A percentile compares a stretch with the other conserved stretches of the same genome.
Conservation (phyloP, 2,113 vertebrate genomes). For the Cranoglanis bouderius region DNA sequence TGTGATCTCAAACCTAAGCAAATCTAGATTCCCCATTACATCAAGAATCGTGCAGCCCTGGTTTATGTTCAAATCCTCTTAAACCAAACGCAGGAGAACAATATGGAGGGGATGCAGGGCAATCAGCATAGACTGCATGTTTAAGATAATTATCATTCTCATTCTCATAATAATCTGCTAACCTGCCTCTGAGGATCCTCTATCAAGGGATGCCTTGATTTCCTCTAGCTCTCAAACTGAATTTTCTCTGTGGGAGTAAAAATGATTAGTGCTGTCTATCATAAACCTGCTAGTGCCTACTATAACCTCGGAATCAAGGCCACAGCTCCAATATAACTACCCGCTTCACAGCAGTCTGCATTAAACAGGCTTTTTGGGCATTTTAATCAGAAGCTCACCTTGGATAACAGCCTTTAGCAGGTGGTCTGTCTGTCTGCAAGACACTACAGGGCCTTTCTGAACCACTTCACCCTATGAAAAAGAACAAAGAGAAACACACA, state of each 20-base stretch:
- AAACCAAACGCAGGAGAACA: slow-evolving; percentile 16
- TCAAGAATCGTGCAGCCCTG: too few relatives aligned
- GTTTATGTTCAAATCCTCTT: slow-evolving; percentile 30
- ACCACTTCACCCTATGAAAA: slow-evolving; percentile 66
- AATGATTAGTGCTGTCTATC: slow-evolving; percentile 19
- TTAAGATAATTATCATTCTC: neutral
- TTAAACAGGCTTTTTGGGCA: neutral
- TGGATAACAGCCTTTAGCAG: slow-evolving; percentile 68
- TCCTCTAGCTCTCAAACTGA: neutral
- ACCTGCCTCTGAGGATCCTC: too few relatives aligned
- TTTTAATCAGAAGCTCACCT: slow-evolving; percentile 60
- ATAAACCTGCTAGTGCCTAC: slow-evolving; percentile 8
- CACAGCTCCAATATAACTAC: slow-evolving; percentile 4
- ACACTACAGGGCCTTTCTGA: slow-evolving; percentile 68
- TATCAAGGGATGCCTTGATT: neutral
- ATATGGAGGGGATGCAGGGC: neutral
- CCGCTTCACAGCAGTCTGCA: neutral
- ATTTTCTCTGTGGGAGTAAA: slow-evolving; percentile 1
- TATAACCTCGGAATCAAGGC: slow-evolving; percentile 25
- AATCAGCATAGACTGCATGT: slow-evolving; percentile 18
- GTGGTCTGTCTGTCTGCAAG: slow-evolving; percentile 40
- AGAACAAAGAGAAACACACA: neutral
- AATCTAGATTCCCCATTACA: neutral
- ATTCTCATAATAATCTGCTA: neutral
- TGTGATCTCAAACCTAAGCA: neutral